Percentiles rank a stretch among this genome's conserved stretches.
Evolutionary conservation across 2,888 invertebrate species (phyloP).

Genomic region (Stenoptilia bipunctidactyla): DNA sequence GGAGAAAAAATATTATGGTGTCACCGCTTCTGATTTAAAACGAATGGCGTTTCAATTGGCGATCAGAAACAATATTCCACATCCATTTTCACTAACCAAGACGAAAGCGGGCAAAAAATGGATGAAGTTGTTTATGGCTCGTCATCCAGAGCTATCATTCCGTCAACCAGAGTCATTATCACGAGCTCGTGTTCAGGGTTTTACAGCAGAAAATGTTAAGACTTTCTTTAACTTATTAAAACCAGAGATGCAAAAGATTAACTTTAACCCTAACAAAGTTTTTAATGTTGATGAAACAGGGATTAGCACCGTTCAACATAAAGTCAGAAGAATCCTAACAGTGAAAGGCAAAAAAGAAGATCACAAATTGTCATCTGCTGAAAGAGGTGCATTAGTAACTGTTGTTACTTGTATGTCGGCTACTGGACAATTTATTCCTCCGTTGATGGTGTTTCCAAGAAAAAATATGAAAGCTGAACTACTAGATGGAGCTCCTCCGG

Average conservation of each 20-base stretch:
- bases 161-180: constrained; percentile 9
- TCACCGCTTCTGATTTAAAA: constrained; percentile 8
- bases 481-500: constrained; percentile 12
- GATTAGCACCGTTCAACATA: too few species aligned
- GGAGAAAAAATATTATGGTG: constrained; percentile 9
- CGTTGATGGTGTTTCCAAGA: neutral
- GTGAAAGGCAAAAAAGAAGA: too few species aligned
- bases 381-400: too few species aligned
- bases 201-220: neutral
- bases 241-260: too few species aligned
- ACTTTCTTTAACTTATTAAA: too few species aligned
- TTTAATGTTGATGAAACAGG: too few species aligned
- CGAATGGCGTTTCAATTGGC: constrained; percentile 2
- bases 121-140: constrained; percentile 7
- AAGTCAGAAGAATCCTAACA: too few species aligned
- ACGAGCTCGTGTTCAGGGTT: constrained; percentile 7
- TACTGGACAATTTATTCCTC: too few species aligned
- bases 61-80: neutral
- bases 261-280: too few species aligned
- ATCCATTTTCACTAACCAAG: constrained; percentile 1
- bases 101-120: neutral
- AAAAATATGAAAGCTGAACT: constrained; percentile 3
- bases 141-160: constrained; percentile 4
- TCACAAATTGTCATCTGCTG: too few species aligned
- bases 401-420: too few species aligned